phyloP scores from a whole-genome alignment of 2,888 invertebrate species.

The Lochmaea capreae region DNA sequence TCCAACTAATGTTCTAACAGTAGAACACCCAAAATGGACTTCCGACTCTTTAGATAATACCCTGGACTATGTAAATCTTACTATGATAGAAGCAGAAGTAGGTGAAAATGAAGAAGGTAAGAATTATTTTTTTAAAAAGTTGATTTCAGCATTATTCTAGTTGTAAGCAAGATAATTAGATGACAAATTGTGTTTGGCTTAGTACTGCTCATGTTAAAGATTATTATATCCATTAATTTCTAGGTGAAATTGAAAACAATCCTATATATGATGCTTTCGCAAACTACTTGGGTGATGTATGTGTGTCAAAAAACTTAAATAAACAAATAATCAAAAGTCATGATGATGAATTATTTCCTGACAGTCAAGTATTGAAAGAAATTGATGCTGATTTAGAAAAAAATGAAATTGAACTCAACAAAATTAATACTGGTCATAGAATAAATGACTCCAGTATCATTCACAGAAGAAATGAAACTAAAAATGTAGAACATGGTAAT shows the following conservation, averaged over 20 bases:
- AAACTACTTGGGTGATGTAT: constrained; percentile 43
- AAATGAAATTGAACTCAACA: constrained; percentile 5
- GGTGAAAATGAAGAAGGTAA: not conserved
- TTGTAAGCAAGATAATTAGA: too few relatives aligned
- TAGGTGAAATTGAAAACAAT: constrained; percentile 18
- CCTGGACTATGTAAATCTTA: not conserved
- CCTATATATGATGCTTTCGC: constrained; percentile 51
- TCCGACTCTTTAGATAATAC: constrained; percentile 39
- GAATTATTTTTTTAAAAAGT: too few relatives aligned
- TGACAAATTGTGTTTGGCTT: too few relatives aligned
- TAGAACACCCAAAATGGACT: constrained; percentile 31
- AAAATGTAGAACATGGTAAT: not conserved
- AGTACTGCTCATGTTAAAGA: too few relatives aligned
- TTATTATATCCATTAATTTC: not conserved
- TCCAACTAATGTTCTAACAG: not conserved
- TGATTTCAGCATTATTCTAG: too few relatives aligned
- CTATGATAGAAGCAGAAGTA: constrained; percentile 18
- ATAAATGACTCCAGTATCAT: constrained; percentile 6
- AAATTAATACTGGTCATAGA: not conserved
- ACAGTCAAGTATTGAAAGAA: constrained; percentile 55
- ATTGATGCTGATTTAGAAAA: constrained; percentile 47
- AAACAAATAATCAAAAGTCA: constrained; percentile 28
- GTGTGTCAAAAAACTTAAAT: constrained; percentile 16
- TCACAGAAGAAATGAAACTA: not conserved
- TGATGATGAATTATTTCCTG: constrained; percentile 43